Evolutionary conservation across 2,888 invertebrate genomes (phyloP).

Genomic region (Meghimatium bilineatum): DNA sequence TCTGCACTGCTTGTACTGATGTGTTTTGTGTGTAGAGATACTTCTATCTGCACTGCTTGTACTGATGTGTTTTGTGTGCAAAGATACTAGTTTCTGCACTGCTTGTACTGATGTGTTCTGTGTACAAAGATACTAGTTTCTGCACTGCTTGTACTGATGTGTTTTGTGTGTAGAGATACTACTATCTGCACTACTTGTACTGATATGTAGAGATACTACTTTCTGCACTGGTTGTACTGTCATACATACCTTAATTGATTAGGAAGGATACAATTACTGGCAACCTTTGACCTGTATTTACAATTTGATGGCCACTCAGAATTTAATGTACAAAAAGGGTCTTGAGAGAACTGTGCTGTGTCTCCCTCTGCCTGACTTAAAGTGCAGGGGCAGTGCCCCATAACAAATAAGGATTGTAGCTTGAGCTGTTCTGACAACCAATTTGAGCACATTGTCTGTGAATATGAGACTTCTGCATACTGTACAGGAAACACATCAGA

Average conservation of each 20-base stretch:
- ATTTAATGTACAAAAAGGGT: slow-evolving; percentile 61
- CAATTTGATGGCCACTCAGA: slow-evolving; percentile 47
- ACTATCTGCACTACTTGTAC: no score
- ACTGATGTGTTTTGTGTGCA: no score
- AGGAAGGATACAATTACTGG: slow-evolving; percentile 49
- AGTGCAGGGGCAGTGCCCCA: slow-evolving; percentile 63
- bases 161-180: no score
- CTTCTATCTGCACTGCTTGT: no score
- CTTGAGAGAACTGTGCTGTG: slow-evolving; percentile 61
- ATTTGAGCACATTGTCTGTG: slow-evolving; percentile 58
- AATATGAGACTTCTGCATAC: slow-evolving; percentile 49
- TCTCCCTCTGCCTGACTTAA: slow-evolving; percentile 62
- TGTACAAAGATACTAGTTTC: no score
- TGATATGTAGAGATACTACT: no score
- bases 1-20: no score
- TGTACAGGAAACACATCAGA: slow-evolving; percentile 69
- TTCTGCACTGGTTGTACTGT: no score
- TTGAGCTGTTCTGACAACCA: slow-evolving; percentile 56
- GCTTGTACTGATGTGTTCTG: no score
- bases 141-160: no score
- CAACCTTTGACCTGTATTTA: slow-evolving; percentile 43
- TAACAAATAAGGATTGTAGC: not conserved
- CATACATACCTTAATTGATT: slow-evolving; percentile 46
- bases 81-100: no score
- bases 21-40: no score